Conservation (phyloP, 1,140 invertebrate genomes). For the Patella vulgata region DNA sequence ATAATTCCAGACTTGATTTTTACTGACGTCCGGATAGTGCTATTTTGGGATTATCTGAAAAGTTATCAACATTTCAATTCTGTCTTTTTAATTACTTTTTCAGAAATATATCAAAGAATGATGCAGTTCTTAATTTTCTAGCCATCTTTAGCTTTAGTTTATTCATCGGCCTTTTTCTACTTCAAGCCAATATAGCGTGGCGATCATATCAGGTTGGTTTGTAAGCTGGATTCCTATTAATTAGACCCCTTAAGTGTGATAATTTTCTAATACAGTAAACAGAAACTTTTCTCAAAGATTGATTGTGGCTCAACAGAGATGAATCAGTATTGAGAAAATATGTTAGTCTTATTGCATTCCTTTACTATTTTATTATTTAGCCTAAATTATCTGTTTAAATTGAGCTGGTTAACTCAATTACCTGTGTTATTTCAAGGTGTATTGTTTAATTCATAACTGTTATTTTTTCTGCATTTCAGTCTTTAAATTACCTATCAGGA, state of each 20-base stretch:
- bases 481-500: neutral
- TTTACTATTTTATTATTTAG: too few relatives aligned
- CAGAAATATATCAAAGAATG: neutral
- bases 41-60: too few relatives aligned
- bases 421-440: too few relatives aligned
- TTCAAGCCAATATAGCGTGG: conserved; percentile 15
- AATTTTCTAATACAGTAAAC: neutral
- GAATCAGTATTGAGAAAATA: neutral
- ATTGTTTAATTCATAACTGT: too few relatives aligned
- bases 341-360: too few relatives aligned
- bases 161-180: conserved; percentile 8
- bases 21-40: too few relatives aligned
- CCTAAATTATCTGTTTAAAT: too few relatives aligned
- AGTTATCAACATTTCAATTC: too few relatives aligned
- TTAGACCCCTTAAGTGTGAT: neutral
- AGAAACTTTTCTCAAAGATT: neutral
- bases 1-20: too few relatives aligned
- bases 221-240: too few relatives aligned
- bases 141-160: conserved; percentile 14
- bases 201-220: conserved; percentile 9
- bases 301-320: neutral
- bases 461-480: neutral
- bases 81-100: too few relatives aligned
- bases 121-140: conserved; percentile 7
- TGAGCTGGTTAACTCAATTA: too few relatives aligned